Evolutionary conservation across 2,113 vertebrate species (phyloP), one percentile per base, ranked within the genome.

Genomic region (Heteronetta atricapilla): DNA sequence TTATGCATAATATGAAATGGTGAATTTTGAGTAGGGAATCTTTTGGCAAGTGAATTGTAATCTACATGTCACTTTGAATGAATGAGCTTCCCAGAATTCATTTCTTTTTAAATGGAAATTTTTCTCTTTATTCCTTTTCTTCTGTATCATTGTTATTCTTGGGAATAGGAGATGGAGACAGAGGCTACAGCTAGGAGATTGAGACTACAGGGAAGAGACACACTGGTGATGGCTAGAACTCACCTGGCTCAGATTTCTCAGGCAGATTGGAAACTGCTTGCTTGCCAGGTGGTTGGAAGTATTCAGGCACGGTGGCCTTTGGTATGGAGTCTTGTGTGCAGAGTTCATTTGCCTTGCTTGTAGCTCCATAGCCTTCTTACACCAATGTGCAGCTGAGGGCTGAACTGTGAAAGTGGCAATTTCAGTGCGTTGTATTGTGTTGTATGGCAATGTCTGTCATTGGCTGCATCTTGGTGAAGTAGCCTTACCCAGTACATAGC

Each of bases 11-110:
- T 88, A 50, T 66, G 77, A 82, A 92, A 69, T 62, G 46, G 59
- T 90, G 94, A 88, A 90, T 96, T 94, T 94, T 96, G 92, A 92
- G 77, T 76, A 90, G 88, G 70, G 87, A 66, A 73, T 89, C 44
- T 90, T 96, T 88, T 69, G 82, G 88, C 90, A 81, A 79, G 77
- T 88, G 88, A 58, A 63, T 86, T 92, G 59, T 90, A 76, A 92
- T 94, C 70, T 92, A 4, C 80, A 84, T 83, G 53, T 93, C 62
- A 55, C 83, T 50, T 10, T 42, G 80, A 94, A 69, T 48, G 80
- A 94, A 69, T 82, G 77, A 82, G 15, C 88, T 91, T 94, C 63
- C 63, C 63, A 80, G 78, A 90, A 86, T 90, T 92, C 3, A 76
- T 87, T 94, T 87, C 2, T 85, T 87, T 91, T 94, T 88, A 59